These are phyloP conservation scores for Arnoldichthys spilopterus DNA, from an alignment of 2,797 vertebrate genomes.

Conservation along the genomic window DNA sequence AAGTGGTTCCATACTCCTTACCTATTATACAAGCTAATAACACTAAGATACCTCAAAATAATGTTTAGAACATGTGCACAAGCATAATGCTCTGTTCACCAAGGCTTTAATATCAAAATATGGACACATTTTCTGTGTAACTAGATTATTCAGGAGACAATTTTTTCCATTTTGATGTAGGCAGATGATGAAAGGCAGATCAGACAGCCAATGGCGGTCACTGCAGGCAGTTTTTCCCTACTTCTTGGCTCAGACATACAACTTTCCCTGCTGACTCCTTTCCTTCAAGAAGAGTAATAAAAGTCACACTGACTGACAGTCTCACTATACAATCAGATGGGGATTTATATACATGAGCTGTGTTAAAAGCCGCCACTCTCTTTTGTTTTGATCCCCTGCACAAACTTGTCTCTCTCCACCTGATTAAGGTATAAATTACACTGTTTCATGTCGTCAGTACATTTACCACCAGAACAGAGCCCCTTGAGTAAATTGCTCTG, in stretches of 20 bases:
- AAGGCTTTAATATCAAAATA: neutral
- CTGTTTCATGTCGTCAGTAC: neutral
- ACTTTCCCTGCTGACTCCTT: slow-evolving; percentile 2
- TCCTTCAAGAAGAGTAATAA: slow-evolving; percentile 13
- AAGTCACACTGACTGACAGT: slow-evolving; percentile 24
- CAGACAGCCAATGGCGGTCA: neutral
- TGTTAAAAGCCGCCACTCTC: slow-evolving; percentile 8
- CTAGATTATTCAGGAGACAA: slow-evolving; percentile 5
- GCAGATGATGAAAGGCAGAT: slow-evolving; percentile 17
- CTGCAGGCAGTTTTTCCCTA: neutral
- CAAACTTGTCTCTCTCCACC: neutral
- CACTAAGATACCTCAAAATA: neutral
- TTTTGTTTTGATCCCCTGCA: slow-evolving; percentile 15
- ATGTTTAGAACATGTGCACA: neutral
- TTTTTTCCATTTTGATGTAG: neutral
- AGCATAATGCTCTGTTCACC: neutral
- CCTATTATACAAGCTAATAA: neutral
- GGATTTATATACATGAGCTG: slow-evolving; percentile 32
- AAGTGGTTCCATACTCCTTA: neutral
- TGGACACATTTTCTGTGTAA: neutral
- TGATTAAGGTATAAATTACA: slow-evolving; percentile 30
- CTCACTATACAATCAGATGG: slow-evolving; percentile 13
- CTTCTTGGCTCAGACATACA: neutral
- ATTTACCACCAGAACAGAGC: neutral
- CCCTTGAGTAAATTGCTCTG: slow-evolving; percentile 2